Base-by-base conservation (phyloP, 2,113 vertebrate species). In the Oncorhynchus masou region DNA sequence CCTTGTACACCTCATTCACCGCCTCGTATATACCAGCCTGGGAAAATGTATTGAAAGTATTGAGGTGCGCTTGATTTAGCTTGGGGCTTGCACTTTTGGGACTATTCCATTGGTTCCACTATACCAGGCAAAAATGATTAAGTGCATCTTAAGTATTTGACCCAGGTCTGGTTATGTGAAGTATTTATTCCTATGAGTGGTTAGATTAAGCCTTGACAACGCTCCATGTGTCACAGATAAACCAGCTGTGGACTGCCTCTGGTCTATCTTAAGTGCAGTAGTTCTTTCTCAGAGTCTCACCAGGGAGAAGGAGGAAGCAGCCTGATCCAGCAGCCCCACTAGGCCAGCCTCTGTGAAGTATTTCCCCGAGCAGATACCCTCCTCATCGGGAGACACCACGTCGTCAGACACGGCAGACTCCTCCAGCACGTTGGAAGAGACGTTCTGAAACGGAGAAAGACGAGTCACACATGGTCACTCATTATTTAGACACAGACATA, bases 1-100 rank as follows among this genome's bases (percentile, higher is more conserved):
- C 96, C 93, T 99, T 99, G 91, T 99, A 99, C 86, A 98, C 98
- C 87, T 99, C 98, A 9, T 99, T 99, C 77, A 99, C 97, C 0
- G 97, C 97, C 94, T 99, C 98, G 64, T 99, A 99, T 97, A 99
- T 98, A 79, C 97, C 97, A 49, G 97, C 98, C 98, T 99, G 86
- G 24, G 34, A 34, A 34, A 29, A 54, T 48, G 25, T 20, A 39
- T 39, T 39, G 39, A 39, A 39, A 9, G 39, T 9, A 39, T 39
- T 39, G 39, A 34, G 31, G 39, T 39, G 39, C 1, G 39, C 39
- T 39, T 39, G 8, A 39, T 39, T 39, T 39, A 39, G 39, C 39
- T 39, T 39, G 39, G 39, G 39, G 39, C 8, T 9, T 39, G 2
- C 39, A 39, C 6, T 34, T 34, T 34, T 2, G 34, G 34, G 34